Evolutionary conservation across 2,888 invertebrate species (phyloP).

Genomic region (Chelonus formosanus): DNA sequence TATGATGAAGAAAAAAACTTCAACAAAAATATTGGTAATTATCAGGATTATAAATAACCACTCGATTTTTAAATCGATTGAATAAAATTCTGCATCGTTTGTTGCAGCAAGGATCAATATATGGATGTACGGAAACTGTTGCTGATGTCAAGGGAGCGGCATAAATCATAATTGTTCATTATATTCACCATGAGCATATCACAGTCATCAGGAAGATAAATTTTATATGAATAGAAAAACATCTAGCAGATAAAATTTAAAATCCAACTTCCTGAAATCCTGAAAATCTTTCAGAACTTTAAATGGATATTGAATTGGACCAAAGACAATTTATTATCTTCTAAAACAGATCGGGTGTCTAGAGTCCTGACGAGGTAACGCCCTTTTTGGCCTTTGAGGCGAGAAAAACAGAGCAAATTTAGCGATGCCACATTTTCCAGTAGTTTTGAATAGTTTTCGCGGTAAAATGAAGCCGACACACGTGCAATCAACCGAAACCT

Average conservation of each 20-base stretch:
- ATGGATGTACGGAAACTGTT: constrained; percentile 40
- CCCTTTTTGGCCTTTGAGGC: constrained; percentile 22
- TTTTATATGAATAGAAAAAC: neutral
- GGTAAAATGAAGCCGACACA: constrained; percentile 33
- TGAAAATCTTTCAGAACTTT: too few species aligned
- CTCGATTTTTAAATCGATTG: constrained; percentile 17
- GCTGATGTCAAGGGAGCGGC: constrained; percentile 37
- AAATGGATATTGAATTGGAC: too few species aligned
- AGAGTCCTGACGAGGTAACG: constrained; percentile 12
- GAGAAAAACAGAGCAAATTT: constrained; percentile 33
- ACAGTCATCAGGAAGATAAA: constrained; percentile 6
- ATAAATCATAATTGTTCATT: constrained; percentile 46
- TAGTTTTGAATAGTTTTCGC: constrained; percentile 37
- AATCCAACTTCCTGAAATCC: too few species aligned
- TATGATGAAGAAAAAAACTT: too few species aligned
- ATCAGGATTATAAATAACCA: constrained; percentile 4
- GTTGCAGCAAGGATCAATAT: constrained; percentile 32
- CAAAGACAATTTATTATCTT: too few species aligned
- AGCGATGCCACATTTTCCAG: constrained; percentile 25
- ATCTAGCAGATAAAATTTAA: too few species aligned
- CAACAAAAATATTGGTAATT: too few species aligned
- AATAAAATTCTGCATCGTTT: constrained; percentile 36
- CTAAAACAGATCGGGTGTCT: neutral
- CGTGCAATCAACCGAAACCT: constrained; percentile 42
- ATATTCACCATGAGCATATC: constrained; percentile 31